A percentile compares a stretch with the other conserved stretches of the same genome.
Evolutionary conservation across 2,888 invertebrate species (phyloP).

Genomic region (Oscheius sp.): DNA sequence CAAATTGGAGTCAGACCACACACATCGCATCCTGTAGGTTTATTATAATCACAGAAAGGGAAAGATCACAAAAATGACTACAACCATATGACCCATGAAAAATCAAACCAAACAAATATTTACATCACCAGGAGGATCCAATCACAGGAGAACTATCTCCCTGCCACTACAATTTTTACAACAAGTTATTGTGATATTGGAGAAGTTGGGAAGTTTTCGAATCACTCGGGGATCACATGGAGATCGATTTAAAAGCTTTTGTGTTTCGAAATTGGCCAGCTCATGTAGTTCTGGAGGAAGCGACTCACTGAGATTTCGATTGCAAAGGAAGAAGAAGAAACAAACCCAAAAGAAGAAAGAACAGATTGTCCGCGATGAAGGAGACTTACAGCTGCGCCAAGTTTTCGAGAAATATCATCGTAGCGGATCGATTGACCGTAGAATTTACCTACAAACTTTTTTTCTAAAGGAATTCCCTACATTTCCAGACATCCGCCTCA

Average conservation of each 20-base stretch:
- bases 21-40: neutral
- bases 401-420: slow-evolving; percentile 37
- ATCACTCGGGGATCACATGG: slow-evolving; percentile 51
- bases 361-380: slow-evolving; percentile 7
- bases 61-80: neutral
- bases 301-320: neutral
- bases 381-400: neutral
- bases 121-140: neutral
- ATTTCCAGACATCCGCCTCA: slow-evolving; percentile 94
- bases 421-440: slow-evolving; percentile 76
- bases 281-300: neutral
- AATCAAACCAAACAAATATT: neutral
- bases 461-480: too few relatives aligned
- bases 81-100: neutral
- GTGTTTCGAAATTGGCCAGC: slow-evolving; percentile 32
- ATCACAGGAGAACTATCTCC: slow-evolving; percentile 49
- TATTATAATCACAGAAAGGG: neutral
- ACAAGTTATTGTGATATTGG: slow-evolving; percentile 58
- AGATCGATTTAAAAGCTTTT: slow-evolving; percentile 42
- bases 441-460: too few relatives aligned
- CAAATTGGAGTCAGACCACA: too few relatives aligned
- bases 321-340: neutral
- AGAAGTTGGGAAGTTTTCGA: slow-evolving; percentile 35
- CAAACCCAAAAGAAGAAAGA: neutral
- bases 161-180: slow-evolving; percentile 56